These are phyloP conservation scores for Meloe dianella DNA, from an alignment of 2,888 invertebrate genomes.

Conservation along the genomic window DNA sequence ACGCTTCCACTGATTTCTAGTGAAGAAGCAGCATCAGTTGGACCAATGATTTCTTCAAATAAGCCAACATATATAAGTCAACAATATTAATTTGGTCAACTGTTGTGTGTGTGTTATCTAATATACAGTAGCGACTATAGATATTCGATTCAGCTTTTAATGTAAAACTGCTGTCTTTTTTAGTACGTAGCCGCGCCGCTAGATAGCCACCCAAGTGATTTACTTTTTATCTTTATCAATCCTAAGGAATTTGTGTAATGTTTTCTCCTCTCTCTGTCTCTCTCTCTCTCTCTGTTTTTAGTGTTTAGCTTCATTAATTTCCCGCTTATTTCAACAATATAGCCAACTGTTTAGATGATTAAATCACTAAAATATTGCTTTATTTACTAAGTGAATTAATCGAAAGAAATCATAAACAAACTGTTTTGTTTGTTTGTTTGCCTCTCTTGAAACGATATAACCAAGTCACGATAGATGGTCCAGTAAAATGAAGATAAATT, in stretches of 20 bases:
- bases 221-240: background rate
- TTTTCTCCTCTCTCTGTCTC: no score
- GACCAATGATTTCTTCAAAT: background rate
- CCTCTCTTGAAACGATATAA: background rate
- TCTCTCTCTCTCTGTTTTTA: no score
- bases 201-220: constrained; percentile 56
- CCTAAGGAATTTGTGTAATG: background rate
- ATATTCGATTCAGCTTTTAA: constrained; percentile 53
- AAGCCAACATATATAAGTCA: no score
- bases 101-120: constrained; percentile 49
- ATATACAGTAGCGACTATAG: constrained; percentile 55
- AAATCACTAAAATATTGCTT: background rate
- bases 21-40: background rate
- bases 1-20: no score
- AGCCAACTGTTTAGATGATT: background rate
- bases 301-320: no score
- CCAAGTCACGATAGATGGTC: constrained; percentile 27
- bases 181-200: constrained; percentile 50
- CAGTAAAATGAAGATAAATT: constrained; percentile 47
- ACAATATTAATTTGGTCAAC: background rate
- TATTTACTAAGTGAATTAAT: background rate
- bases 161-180: constrained; percentile 57
- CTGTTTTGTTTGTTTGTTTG: background rate
- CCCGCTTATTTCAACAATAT: no score
- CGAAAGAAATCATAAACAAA: background rate